Conservation (phyloP, 2,888 invertebrate genomes). For the Pristionchus arcanus region DNA sequence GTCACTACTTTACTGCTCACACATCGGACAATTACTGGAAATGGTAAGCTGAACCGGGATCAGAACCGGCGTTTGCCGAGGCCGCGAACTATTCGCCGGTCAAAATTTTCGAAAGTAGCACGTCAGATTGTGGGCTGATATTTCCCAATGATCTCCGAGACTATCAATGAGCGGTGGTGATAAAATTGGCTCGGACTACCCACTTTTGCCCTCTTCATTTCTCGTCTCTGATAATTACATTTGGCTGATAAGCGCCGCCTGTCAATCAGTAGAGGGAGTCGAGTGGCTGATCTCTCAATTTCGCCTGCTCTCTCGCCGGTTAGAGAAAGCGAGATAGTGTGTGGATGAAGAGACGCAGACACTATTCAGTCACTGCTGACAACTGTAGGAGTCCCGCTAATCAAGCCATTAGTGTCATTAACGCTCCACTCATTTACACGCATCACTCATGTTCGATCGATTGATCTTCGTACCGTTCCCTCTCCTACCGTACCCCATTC, state of each 20-base stretch:
- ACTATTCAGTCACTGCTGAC: not conserved
- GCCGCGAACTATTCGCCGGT: not conserved
- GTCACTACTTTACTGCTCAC: not conserved
- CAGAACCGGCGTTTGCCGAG: not conserved
- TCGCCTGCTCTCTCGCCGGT: not conserved
- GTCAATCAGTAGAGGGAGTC: conserved; percentile 3
- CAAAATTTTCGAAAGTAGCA: not conserved
- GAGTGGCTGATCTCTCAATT: not conserved
- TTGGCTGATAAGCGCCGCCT: not conserved
- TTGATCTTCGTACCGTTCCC: not conserved
- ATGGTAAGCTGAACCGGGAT: not conserved
- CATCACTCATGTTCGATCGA: conserved; percentile 6
- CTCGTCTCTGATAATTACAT: conserved; percentile 36
- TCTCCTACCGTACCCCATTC: not conserved
- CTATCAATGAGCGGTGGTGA: conserved; percentile 4
- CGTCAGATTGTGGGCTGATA: not conserved
- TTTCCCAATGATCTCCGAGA: not conserved
- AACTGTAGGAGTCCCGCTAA: not conserved
- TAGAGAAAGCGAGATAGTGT: not conserved
- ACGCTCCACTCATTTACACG: not conserved
- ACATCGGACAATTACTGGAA: not conserved
- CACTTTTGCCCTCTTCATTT: conserved; percentile 21
- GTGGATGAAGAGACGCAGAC: not conserved
- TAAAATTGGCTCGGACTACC: conserved; percentile 10
- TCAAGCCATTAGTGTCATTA: not conserved